Percentiles rank a stretch among this genome's conserved stretches.
phyloP scores from a whole-genome alignment of 1,140 invertebrate species.

The Archivesica marissinica region DNA sequence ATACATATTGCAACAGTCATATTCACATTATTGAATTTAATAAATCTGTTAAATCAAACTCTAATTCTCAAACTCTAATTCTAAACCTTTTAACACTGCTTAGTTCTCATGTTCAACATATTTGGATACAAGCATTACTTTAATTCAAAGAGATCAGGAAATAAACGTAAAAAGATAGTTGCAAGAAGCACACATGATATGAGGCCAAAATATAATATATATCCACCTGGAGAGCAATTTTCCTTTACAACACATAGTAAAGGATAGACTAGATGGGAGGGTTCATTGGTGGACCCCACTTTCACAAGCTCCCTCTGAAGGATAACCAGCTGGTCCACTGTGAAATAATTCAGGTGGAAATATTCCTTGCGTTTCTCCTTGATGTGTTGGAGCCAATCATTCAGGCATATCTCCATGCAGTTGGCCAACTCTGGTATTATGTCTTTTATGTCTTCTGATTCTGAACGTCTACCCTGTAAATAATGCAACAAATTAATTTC shows the following conservation, averaged over 20 bases:
- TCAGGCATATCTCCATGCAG: slow-evolving; percentile 76
- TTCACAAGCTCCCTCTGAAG: slow-evolving; percentile 76
- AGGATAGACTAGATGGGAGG: slow-evolving; percentile 65
- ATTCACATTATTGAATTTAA: background rate
- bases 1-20: background rate
- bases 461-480: slow-evolving; percentile 28
- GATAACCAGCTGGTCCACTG: slow-evolving; percentile 78
- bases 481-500: too few relatives aligned
- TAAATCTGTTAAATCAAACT: background rate
- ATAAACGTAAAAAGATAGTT: too few relatives aligned
- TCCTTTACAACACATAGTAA: slow-evolving; percentile 71
- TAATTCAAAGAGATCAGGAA: background rate
- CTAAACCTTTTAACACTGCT: slow-evolving; percentile 57
- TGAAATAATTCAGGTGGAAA: slow-evolving; percentile 77
- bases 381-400: slow-evolving; percentile 76
- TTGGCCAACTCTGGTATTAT: slow-evolving; percentile 70
- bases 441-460: slow-evolving; percentile 13
- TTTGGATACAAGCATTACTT: background rate
- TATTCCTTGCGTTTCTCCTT: slow-evolving; percentile 71
- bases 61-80: too few relatives aligned
- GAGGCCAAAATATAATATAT: background rate
- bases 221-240: slow-evolving; percentile 61
- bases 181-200: too few relatives aligned
- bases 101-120: background rate
- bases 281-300: slow-evolving; percentile 49